A percentile compares a stretch with the other conserved stretches of the same genome.
Evolutionary conservation across 2,888 invertebrate species (phyloP).

Genomic region (Isoperla grammatica): DNA sequence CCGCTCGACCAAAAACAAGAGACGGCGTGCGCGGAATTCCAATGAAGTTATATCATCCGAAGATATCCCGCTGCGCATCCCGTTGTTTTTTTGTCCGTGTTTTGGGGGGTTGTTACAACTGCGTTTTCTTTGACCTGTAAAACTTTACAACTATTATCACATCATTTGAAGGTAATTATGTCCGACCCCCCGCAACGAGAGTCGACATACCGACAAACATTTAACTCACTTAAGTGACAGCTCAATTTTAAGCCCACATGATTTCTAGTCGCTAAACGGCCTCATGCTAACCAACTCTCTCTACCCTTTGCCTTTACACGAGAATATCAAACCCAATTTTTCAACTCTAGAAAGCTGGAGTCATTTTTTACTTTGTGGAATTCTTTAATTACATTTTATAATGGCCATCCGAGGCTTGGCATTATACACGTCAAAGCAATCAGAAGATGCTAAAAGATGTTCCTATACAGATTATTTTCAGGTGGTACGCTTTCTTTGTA

Average conservation of each 20-base stretch:
- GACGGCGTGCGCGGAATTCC: no score
- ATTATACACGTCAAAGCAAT: neutral
- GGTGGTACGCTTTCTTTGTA: no score
- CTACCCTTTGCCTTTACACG: neutral
- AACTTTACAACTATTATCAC: constrained; percentile 19
- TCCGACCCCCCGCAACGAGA: constrained; percentile 21
- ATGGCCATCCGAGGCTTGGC: neutral
- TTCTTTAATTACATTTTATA: constrained; percentile 6
- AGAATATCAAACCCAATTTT: neutral
- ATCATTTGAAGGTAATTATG: constrained; percentile 27
- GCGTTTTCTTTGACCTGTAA: neutral
- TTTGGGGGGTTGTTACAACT: neutral
- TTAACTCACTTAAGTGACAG: constrained; percentile 13
- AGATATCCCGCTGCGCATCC: neutral
- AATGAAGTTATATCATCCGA: constrained; percentile 11
- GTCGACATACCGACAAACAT: constrained; percentile 3
- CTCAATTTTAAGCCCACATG: neutral
- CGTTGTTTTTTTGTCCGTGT: constrained; percentile 6
- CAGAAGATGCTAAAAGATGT: no score
- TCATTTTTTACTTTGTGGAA: neutral
- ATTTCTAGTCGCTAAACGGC: neutral
- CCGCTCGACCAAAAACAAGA: no score
- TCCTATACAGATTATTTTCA: no score
- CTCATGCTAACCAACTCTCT: neutral
- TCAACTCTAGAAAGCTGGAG: neutral